Evolutionary conservation across 2,888 invertebrate genomes (phyloP), one percentile per base, ranked within the genome.

Genomic region (Brachyptera risi): DNA sequence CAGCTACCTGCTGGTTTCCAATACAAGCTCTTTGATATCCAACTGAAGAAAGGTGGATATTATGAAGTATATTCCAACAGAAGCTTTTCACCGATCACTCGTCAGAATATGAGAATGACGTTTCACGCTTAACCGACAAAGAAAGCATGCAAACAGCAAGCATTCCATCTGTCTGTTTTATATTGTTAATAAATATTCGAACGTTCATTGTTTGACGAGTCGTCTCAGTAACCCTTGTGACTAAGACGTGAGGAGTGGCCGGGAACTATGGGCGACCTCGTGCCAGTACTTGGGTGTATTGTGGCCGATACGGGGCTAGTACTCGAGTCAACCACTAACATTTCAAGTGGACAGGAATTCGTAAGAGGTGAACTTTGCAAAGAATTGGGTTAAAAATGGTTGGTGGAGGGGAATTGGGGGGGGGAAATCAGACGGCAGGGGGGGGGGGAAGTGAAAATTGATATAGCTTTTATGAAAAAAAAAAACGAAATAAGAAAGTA

Each of bases 1-100:
- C 54, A n/a, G n/a, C 56, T 61, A 58, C 61, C 57, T 61, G 61
- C 58, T 58, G 58, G 56, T 50, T 57, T 51, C 57, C 38, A 61
- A 61, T 54, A 54, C 54, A 54, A 54, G 19, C 54, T 31, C 37
- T 37, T 54, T 54, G 54, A 54, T 35, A 60, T 42, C 27, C 40
- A 17, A 15, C 35, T 61, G 50, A 61, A 56, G 57, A 44, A 56
- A 47, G 49, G 56, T 56, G 61, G 54, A 54, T 54, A 35, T n/a
- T 47, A 13, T 24, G 27, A 37, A 54, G 44, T 19, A 21, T 40
- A n/a, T 27, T 58, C 58, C 42, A 56, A 58, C 58, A 58, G 42
- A 58, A 58, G 58, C 58, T 58, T 42, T 58, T 58, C 58, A 44
- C 47, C 58, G 23, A 47, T 47, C 44, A 58, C 47, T 47, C 21